These are phyloP conservation scores for Drosophila kanapiae DNA, from an alignment of 1,140 invertebrate genomes.

Conservation along the genomic window DNA sequence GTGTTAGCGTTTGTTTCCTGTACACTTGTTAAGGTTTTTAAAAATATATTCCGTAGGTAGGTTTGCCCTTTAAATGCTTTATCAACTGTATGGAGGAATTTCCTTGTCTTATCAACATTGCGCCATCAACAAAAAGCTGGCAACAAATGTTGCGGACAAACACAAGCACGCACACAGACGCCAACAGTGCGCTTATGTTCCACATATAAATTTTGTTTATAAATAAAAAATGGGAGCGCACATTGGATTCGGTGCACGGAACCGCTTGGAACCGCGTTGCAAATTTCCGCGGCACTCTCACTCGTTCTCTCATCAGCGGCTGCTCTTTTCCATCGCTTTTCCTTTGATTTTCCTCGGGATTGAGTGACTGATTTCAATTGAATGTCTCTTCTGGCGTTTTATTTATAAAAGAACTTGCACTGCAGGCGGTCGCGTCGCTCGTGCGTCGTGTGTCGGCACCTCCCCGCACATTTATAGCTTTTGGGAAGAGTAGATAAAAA, in stretches of 20 bases:
- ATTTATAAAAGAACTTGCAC: slow-evolving; percentile 84
- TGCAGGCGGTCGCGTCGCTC: slow-evolving; percentile 68
- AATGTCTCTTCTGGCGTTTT: slow-evolving; percentile 66
- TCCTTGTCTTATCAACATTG: slow-evolving; percentile 52
- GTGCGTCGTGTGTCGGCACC: slow-evolving; percentile 11
- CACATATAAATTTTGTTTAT: slow-evolving; percentile 77
- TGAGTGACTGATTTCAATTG: slow-evolving; percentile 72
- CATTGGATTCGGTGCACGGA: slow-evolving; percentile 76
- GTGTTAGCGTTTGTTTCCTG: not conserved
- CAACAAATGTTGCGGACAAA: slow-evolving; percentile 52
- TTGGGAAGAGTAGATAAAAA: slow-evolving; percentile 33
- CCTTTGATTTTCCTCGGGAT: slow-evolving; percentile 69
- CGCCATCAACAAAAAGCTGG: slow-evolving; percentile 35
- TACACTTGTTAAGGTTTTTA: not conserved
- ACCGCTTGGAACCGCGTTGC: slow-evolving; percentile 82
- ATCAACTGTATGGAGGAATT: slow-evolving; percentile 22
- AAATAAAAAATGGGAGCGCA: slow-evolving; percentile 79
- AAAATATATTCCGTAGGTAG: not conserved
- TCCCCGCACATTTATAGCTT: slow-evolving; percentile 39
- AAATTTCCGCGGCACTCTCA: slow-evolving; percentile 55
- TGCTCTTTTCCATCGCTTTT: slow-evolving; percentile 58
- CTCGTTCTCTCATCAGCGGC: slow-evolving; percentile 19
- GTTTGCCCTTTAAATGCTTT: slow-evolving; percentile 7
- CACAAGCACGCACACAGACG: slow-evolving; percentile 4
- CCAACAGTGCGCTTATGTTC: slow-evolving; percentile 58